phyloP scores from a whole-genome alignment of 2,113 vertebrate species.

The Capra hircus region DNA sequence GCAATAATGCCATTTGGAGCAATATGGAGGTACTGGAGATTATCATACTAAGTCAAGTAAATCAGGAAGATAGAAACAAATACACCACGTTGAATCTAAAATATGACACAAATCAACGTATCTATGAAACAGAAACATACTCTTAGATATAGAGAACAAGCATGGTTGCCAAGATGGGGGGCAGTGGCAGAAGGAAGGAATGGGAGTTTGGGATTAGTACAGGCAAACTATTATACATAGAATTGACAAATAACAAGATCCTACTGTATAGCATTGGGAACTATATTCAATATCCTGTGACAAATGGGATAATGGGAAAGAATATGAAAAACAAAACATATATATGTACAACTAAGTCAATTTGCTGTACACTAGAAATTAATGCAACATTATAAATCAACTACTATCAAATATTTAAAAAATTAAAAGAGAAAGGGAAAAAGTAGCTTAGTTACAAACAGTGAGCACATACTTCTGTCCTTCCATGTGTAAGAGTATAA shows the following conservation, averaged over 20 bases:
- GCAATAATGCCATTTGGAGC: not conserved
- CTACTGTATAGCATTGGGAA: too few relatives aligned
- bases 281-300: not conserved
- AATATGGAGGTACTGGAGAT: not conserved
- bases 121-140: not conserved
- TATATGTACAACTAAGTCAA: not conserved
- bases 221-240: not conserved
- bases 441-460: not conserved
- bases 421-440: not conserved
- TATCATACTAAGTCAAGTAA: not conserved
- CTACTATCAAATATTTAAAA: not conserved
- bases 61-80: not conserved
- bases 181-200: not conserved
- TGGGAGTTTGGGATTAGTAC: not conserved
- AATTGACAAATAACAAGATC: not conserved
- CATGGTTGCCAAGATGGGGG: not conserved
- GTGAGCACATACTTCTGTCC: not conserved
- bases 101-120: not conserved
- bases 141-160: not conserved
- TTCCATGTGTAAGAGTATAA: not conserved
- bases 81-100: not conserved
- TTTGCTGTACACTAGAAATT: not conserved
- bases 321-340: not conserved
- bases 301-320: not conserved
- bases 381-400: not conserved